Evolutionary conservation across 2,113 vertebrate genomes (phyloP), one percentile per base, ranked within the genome.

Genomic region (Seriola aureovittata): DNA sequence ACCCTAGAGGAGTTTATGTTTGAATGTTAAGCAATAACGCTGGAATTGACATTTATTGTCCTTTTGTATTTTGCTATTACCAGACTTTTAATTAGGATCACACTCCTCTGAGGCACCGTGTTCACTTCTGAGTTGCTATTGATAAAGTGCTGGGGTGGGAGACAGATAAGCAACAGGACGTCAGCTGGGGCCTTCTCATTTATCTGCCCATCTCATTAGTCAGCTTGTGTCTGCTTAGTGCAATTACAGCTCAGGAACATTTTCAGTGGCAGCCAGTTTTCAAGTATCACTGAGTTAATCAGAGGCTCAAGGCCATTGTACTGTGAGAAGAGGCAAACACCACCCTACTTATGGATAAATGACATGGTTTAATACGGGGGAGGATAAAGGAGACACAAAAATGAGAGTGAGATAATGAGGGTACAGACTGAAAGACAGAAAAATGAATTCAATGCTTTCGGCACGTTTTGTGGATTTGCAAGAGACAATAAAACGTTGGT

Each of bases 171-270:
- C 4, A 71, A 59, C 25, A 63, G 58, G 65, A 66, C 32, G 21
- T 54, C 36, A 64, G 36, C 17, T 0, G 36, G 32, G 66, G 40
- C 21, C 36, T 42, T 82, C 62, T 76, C 71, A 71, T 86, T 78
- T 68, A 68, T 80, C 55, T 73, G 19, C 52, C 58, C 46, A 76
- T 78, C 21, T 75, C 78, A 85, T 90, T 81, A 82, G 34, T 78
- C 38, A 78, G 72, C 70, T 60, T 44, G 21, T 76, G 36, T 76
- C 78, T 78, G 46, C 23, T 71, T 65, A 57, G 38, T 19, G 67
- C 36, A 74, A 70, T 80, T 74, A 60, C 50, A 46, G 62, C 40
- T 65, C 63, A 52, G 57, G 34, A 73, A 66, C 64, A 36, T 66
- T 71, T 59, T 69, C 21, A 59, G 62, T n/a, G 57, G 63, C 54